Evolutionary conservation across 1,140 invertebrate genomes (phyloP).

Genomic region (Drosophila lini): DNA sequence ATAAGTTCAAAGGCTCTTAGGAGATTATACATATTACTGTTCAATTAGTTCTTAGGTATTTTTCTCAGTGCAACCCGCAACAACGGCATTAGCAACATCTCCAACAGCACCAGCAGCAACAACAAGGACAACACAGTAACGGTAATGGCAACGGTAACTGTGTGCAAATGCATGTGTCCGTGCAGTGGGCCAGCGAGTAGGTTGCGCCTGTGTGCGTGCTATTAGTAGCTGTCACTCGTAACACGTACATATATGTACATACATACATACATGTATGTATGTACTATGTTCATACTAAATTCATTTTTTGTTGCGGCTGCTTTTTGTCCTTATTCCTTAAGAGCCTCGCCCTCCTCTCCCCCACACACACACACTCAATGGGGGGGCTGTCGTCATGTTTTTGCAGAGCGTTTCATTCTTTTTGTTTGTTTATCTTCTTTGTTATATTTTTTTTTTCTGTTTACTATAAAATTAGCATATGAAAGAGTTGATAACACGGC

Average conservation of each 20-base stretch:
- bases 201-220: conserved; percentile 28
- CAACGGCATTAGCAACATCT: conserved; percentile 21
- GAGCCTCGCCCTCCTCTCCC: neutral
- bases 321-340: conserved; percentile 23
- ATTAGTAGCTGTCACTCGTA: conserved; percentile 64
- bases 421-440: conserved; percentile 25
- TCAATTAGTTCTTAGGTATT: neutral
- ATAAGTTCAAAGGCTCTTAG: neutral
- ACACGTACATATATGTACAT: conserved; percentile 24
- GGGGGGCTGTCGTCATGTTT: conserved; percentile 17
- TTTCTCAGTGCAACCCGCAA: conserved; percentile 1
- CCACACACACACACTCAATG: neutral
- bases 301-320: conserved; percentile 24
- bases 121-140: neutral
- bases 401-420: conserved; percentile 35
- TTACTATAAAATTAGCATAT: conserved; percentile 71
- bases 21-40: neutral
- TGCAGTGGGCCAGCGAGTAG: neutral
- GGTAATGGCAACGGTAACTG: conserved; percentile 8
- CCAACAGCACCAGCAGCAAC: neutral
- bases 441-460: conserved; percentile 22
- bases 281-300: neutral
- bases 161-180: conserved; percentile 21
- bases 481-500: conserved; percentile 53
- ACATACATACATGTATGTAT: neutral